These are phyloP conservation scores for Smutsia gigantea DNA, from an alignment of 2,797 vertebrate species.

Conservation along the genomic window DNA sequence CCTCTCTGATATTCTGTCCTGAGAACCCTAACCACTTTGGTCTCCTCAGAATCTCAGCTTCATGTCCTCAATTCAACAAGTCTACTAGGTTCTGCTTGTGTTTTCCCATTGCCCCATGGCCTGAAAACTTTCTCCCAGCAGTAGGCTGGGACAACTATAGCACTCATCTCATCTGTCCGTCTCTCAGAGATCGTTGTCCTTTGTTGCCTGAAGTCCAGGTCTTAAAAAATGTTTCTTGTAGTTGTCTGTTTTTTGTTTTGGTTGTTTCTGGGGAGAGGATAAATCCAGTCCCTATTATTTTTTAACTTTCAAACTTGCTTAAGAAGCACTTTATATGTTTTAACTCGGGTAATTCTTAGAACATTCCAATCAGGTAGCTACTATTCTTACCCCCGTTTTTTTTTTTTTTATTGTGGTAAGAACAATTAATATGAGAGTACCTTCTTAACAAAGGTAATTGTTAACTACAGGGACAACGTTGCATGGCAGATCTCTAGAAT, in stretches of 20 bases:
- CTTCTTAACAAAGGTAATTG: no score
- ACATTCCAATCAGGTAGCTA: neutral
- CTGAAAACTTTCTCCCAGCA: neutral
- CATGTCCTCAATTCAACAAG: neutral
- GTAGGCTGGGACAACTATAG: accelerated
- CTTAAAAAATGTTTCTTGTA: neutral
- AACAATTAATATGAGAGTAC: neutral
- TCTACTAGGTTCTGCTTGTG: neutral
- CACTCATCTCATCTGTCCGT: neutral
- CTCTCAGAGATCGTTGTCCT: neutral
- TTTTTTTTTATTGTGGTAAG: neutral
- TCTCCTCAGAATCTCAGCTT: neutral
- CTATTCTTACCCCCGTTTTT: neutral
- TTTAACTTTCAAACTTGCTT: neutral
- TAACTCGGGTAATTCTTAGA: neutral
- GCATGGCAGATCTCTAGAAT: neutral
- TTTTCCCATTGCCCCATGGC: neutral
- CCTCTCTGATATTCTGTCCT: neutral
- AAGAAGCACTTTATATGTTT: neutral
- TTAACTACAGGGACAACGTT: neutral
- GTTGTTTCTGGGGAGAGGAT: neutral
- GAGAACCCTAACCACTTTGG: neutral
- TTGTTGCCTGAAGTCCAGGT: neutral
- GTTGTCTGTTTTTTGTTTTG: neutral
- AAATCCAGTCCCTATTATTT: neutral